These are phyloP conservation scores for Brachyopa scutellaris DNA, from an alignment of 2,888 invertebrate genomes.

Conservation along the genomic window DNA sequence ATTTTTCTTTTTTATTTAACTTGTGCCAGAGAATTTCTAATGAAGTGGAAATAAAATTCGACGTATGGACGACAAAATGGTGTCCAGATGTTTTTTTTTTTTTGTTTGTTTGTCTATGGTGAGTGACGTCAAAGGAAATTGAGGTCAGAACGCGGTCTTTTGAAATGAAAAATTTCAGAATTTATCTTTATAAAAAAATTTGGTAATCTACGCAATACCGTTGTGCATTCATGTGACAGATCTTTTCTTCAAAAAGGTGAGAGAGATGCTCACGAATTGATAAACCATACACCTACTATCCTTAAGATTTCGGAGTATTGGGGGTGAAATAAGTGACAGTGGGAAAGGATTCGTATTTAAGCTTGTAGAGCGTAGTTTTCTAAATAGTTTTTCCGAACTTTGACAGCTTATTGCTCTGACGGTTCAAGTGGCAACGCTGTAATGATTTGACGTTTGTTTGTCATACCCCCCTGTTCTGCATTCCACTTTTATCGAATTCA, in stretches of 20 bases:
- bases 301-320: too few species aligned
- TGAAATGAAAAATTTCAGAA: constrained; percentile 10
- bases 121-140: constrained; percentile 46
- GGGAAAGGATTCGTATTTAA: too few species aligned
- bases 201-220: background rate
- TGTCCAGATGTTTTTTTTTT: constrained; percentile 4
- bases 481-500: too few species aligned
- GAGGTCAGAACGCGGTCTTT: constrained; percentile 33
- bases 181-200: background rate
- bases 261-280: background rate
- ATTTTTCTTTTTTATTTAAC: constrained; percentile 10
- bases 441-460: too few species aligned
- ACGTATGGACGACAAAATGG: constrained; percentile 33
- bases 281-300: too few species aligned
- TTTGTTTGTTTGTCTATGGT: background rate
- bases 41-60: constrained; percentile 43
- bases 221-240: constrained; percentile 26
- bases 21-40: constrained; percentile 21
- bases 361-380: too few species aligned
- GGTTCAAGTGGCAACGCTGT: too few species aligned
- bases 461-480: too few species aligned
- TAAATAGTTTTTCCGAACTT: too few species aligned
- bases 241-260: background rate
- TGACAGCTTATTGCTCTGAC: too few species aligned
- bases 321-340: too few species aligned